Evolutionary conservation across 2,888 invertebrate genomes (phyloP), one percentile per base, ranked within the genome.

Genomic region (Onchidella celtica): DNA sequence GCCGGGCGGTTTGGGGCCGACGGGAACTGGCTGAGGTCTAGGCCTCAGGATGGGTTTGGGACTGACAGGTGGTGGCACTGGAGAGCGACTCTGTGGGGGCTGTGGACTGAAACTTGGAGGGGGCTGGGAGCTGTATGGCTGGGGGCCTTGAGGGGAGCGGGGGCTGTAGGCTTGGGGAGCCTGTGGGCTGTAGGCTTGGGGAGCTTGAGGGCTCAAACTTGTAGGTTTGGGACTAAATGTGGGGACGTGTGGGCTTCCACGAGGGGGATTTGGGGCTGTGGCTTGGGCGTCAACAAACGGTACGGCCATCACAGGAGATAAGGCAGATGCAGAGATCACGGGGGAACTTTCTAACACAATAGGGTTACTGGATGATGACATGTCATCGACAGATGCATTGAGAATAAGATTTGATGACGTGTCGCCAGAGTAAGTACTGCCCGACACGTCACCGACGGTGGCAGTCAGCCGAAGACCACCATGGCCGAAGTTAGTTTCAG

Each of bases 241-340:
- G n/a, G n/a, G n/a, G n/a, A n/a, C n/a, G n/a, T n/a, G n/a, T n/a
- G n/a, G n/a, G n/a, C n/a, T n/a, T n/a, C n/a, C n/a, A 1, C 29
- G 29, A 2, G 21, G 27, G 47, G 17, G 72, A 2, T 32, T 27
- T n/a, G 57, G 59, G 57, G 34, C 6, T 21, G 21, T 27, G n/a
- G n/a, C 36, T 29, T 75, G 40, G 29, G 79, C 29, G 40, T 75
- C 79, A 32, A 38, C 34, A n/a, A 73, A 79, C 1, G 79, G 79
- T 38, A 65, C 66, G 2, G 79, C 79, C 11, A 63, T 6, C 14
- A 73, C 65, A 24, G 34, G 36, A 3, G 65, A 9, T 11, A 17
- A n/a, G 21, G 55, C 17, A 11, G 57, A 38, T 55, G 57, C 1
- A 24, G 69, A 59, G 38, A 69, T 68, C 24, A 69, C 69, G 14